Base-by-base conservation (phyloP, 92 coral and sea anemone species). In the Porites lobata region DNA sequence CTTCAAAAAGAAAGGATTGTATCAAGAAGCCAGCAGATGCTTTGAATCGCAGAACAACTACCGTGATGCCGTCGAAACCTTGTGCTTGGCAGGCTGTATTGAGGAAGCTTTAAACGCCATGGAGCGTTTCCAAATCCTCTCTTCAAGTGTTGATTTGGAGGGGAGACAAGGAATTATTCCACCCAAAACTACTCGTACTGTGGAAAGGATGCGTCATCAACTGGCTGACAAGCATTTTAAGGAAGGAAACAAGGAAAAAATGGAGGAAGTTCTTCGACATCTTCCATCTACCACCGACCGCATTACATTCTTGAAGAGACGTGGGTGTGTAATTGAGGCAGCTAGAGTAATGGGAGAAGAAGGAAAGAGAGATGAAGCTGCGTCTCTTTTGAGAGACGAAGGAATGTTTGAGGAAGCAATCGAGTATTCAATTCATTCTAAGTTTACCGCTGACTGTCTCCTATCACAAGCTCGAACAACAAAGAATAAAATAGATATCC, bases 281-380 rank as follows among this genome's bases (percentile, higher is more conserved):
- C 92, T 96, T 19, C 98, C 98, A 14, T 80, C 95, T 11, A 82
- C 86, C 8, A 87, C 78, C 69, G 98, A 96, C 69, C 95, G 94
- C 74, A 94, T 96, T 67, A 80, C 94, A 0, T 96, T 96, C 57
- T 83, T 96, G 5, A 85, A 84, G 91, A 94, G 84, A 26, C 86
- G 94, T 56, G 94, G 91, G 54, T 96, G 94, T 77, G 51, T 91
- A 17, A 91, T 89, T 4, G 93, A 92, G 79, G 96, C 99, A 9
- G 98, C 94, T 17, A 69, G 89, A 77, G 92, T 95, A 14, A 66
- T 96, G 87, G 91, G 89, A 1, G 80, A 84, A 6, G 93, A 86
- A 38, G 93, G 95, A 21, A 91, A 89, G 53, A 38, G 88, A 47
- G 92, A 91, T 7, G 99, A 96, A 58, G 99, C 99, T 3, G 98